Conservation (phyloP, 2,113 vertebrate species). For the Candoia aspera region DNA sequence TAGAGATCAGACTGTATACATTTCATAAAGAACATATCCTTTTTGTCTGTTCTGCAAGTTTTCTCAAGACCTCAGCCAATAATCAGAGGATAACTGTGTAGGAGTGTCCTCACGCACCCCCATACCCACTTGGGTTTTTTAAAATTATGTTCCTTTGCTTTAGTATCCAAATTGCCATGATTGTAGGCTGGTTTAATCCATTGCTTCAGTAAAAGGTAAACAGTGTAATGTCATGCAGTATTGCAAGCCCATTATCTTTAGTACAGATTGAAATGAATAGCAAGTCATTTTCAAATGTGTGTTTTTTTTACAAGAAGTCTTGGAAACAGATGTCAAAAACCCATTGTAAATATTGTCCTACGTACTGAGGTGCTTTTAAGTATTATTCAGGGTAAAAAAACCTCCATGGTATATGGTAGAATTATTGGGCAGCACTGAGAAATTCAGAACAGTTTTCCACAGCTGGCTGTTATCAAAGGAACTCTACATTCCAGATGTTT, state of each 20-base stretch:
- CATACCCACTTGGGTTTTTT: not conserved
- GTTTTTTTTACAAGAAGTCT: not conserved
- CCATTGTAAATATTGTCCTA: not conserved
- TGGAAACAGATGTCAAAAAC: not conserved
- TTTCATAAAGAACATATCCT: conserved; percentile 14
- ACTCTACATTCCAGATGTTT: not conserved
- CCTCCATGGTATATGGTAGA: too few relatives aligned
- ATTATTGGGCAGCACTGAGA: not conserved
- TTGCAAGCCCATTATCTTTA: not conserved
- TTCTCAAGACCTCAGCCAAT: conserved; percentile 20
- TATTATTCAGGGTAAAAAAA: not conserved
- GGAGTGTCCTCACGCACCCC: too few relatives aligned
- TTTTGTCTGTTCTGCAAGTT: conserved; percentile 24
- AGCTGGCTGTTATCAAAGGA: not conserved
- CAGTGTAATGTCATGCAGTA: not conserved
- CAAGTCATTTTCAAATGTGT: not conserved
- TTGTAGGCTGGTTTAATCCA: not conserved
- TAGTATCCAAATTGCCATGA: not conserved
- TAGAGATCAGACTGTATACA: conserved; percentile 17
- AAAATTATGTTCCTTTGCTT: conserved; percentile 48
- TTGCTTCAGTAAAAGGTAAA: not conserved
- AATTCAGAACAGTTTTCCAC: not conserved
- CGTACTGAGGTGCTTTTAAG: not conserved
- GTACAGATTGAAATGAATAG: not conserved
- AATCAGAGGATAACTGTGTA: conserved; percentile 37